Base-by-base conservation (phyloP, 2,797 vertebrate species). In the Clangula hyemalis region DNA sequence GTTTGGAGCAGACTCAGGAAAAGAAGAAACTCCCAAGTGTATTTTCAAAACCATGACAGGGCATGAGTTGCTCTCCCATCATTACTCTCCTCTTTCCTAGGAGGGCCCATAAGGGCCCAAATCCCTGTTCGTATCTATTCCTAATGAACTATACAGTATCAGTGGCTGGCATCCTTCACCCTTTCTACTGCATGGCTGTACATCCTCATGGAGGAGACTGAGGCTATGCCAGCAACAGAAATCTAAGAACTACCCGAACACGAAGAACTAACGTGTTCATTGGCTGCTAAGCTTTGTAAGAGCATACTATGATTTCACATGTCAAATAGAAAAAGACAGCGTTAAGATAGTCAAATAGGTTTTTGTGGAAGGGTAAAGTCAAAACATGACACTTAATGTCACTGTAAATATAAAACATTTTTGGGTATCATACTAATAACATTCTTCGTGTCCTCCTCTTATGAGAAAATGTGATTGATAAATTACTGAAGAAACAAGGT, bases 11-110 rank as follows among this genome's bases (percentile, higher is more conserved):
- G 69, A 38, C n/a, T 56, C 4, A 38, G 43, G 54, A 68, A 74
- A 41, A 11, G 21, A 87, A 34, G 24, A 28, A 0, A 0, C 39
- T 88, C 32, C 13, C 25, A 38, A 11, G 8, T 38, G 3, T 25
- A 4, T 62, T 84, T 86, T 90, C n/a, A 89, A 72, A 92, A 34
- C 18, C 28, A 6, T 13, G 28, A 27, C 30, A 49, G 20, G 28
- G 58, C 30, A 16, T 11, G 47, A 70, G 25, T 12, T 74, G 13
- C 34, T 81, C 38, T 91, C 17, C 19, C 5, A 47, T 2, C 8
- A 21, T 64, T 74, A 8, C 32, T 57, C 13, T 86, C 3, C 17
- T 85, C 24, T 32, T 41, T 30, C 74, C 16, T 28, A 75, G 30
- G 18, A 78, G 7, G 45, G 32, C 36, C 56, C n/a, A 11, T 36